A percentile compares a stretch with the other conserved stretches of the same genome.
These are phyloP conservation scores for Polylopha cassiicola DNA, from an alignment of 2,888 invertebrate genomes.

Conservation along the genomic window DNA sequence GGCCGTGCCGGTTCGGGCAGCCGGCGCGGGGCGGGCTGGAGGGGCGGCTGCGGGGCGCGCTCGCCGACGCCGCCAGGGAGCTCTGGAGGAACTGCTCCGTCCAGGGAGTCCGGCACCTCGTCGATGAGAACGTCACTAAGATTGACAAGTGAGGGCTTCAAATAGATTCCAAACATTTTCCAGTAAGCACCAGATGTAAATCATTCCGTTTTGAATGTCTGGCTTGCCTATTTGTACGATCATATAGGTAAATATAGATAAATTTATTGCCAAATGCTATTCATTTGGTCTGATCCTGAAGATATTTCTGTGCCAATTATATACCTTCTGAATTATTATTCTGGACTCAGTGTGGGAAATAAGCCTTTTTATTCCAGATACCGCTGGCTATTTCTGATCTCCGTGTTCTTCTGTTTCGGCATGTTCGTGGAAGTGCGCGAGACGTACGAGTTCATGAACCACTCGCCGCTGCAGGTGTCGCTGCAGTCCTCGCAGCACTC, in stretches of 20 bases:
- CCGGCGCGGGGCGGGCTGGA: conserved; percentile 23
- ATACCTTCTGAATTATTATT: too few species aligned
- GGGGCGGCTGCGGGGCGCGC: conserved; percentile 28
- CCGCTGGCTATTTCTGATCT: conserved; percentile 19
- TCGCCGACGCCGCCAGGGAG: conserved; percentile 30
- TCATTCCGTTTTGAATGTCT: too few species aligned
- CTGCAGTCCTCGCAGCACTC: conserved; percentile 47
- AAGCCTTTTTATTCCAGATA: conserved; percentile 18
- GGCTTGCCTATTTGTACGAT: too few species aligned
- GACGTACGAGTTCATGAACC: conserved; percentile 3
- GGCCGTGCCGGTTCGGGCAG: conserved; percentile 21
- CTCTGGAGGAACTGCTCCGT: conserved; percentile 26
- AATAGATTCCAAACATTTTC: background rate
- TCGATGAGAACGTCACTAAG: background rate
- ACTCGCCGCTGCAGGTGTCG: conserved; percentile 36
- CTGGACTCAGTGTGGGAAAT: too few species aligned
- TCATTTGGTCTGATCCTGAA: too few species aligned
- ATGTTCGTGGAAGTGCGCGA: conserved; percentile 10
- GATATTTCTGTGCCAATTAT: too few species aligned
- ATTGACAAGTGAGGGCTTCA: conserved; percentile 5
- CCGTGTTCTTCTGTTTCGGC: conserved; percentile 17
- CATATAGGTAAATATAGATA: too few species aligned
- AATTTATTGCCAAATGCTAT: too few species aligned
- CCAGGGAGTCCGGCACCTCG: conserved; percentile 14
- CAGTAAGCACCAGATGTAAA: background rate